phyloP scores from a whole-genome alignment of 2,113 vertebrate species.

The Stictonetta naevosa region DNA sequence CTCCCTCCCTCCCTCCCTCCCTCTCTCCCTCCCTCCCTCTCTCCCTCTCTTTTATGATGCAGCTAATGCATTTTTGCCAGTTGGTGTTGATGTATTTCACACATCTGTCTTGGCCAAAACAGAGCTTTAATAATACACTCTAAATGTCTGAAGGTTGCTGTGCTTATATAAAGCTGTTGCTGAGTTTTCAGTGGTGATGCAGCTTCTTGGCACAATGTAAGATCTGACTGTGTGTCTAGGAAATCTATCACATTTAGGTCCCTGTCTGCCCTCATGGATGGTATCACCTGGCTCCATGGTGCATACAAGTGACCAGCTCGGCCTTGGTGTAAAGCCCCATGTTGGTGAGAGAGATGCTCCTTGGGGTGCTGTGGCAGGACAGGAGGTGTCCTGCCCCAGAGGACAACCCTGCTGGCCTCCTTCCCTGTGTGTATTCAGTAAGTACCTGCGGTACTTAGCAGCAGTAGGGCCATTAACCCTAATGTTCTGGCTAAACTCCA shows the following conservation, averaged over 20 bases:
- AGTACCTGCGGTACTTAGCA: neutral
- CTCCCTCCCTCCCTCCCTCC: fast-evolving
- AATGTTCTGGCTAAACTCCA: neutral
- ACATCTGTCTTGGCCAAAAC: neutral
- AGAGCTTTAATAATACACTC: neutral
- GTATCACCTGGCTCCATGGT: neutral
- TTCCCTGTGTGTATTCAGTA: neutral
- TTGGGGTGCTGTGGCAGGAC: fast-evolving
- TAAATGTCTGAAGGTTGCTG: neutral
- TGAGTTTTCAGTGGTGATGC: neutral
- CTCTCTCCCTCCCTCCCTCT: fast-evolving
- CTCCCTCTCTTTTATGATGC: neutral
- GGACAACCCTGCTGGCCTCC: fast-evolving
- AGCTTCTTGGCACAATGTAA: neutral
- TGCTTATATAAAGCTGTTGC: fast-evolving
- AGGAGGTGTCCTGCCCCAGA: fast-evolving
- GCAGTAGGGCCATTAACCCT: neutral
- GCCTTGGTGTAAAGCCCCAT: fast-evolving
- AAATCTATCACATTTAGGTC: neutral
- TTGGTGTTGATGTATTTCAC: neutral
- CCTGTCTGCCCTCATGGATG: neutral
- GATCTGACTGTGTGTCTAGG: neutral
- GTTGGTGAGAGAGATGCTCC: fast-evolving
- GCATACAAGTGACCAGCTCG: fast-evolving
- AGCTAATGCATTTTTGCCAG: neutral